These are phyloP conservation scores for Papilio xuthus DNA, from an alignment of 1,140 invertebrate genomes.

Conservation along the genomic window DNA sequence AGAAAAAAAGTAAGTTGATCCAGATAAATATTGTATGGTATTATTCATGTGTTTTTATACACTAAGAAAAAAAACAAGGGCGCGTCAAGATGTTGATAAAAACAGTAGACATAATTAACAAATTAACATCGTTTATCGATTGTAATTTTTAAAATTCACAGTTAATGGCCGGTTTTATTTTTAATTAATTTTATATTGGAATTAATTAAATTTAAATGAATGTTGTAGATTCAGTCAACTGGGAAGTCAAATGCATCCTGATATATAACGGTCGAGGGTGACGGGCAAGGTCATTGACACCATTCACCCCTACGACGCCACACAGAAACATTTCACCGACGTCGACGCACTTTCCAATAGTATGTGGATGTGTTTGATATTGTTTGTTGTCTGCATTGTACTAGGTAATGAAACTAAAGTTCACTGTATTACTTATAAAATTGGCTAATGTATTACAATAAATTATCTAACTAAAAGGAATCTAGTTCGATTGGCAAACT, in stretches of 20 bases:
- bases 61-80: neutral
- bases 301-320: constrained; percentile 19
- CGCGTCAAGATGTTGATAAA: neutral
- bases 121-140: neutral
- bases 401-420: neutral
- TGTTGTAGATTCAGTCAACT: constrained; percentile 6
- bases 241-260: constrained; percentile 30
- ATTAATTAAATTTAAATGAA: neutral
- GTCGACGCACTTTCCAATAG: constrained; percentile 18
- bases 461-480: neutral
- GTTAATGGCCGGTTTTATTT: neutral
- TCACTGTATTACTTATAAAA: neutral
- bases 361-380: neutral
- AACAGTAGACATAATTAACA: neutral
- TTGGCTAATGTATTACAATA: neutral
- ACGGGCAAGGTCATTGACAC: constrained; percentile 37
- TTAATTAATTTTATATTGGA: neutral
- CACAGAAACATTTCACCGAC: constrained; percentile 23
- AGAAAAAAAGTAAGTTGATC: neutral
- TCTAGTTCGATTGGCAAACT: neutral
- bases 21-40: neutral
- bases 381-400: neutral
- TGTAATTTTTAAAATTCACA: neutral
- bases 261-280: constrained; percentile 32
- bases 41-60: constrained; percentile 1